A percentile compares a stretch with the other conserved stretches of the same genome.
phyloP scores from a whole-genome alignment of 2,888 invertebrate genomes.

The Drosophila imparisetae region DNA sequence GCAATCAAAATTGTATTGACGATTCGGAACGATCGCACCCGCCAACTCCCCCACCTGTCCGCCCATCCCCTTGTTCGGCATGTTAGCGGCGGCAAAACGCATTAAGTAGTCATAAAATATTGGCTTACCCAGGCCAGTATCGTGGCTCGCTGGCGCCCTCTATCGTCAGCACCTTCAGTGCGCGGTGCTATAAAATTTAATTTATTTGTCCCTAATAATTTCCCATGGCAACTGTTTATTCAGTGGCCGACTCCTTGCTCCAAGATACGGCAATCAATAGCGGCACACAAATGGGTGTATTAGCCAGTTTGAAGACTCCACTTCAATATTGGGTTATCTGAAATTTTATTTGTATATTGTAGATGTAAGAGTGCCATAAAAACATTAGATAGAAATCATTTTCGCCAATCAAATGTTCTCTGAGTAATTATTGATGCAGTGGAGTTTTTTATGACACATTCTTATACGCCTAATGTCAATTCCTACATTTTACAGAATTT shows the following conservation, averaged over 20 bases:
- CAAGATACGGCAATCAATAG: slow-evolving; percentile 13
- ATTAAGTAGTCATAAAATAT: slow-evolving; percentile 67
- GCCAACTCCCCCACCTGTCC: neutral
- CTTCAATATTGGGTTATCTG: neutral
- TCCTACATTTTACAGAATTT: neutral
- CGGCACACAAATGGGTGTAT: slow-evolving; percentile 30
- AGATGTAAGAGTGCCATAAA: neutral
- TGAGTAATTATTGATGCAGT: neutral
- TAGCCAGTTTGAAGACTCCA: slow-evolving; percentile 3
- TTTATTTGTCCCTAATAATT: slow-evolving; percentile 79
- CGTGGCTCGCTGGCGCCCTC: slow-evolving; percentile 38
- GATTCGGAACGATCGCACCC: slow-evolving; percentile 26
- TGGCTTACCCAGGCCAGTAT: slow-evolving; percentile 45
- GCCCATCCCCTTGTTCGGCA: neutral
- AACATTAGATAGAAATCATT: neutral
- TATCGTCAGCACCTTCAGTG: slow-evolving; percentile 59
- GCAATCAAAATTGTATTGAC: slow-evolving; percentile 70
- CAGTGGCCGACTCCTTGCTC: slow-evolving; percentile 33
- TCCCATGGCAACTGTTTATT: slow-evolving; percentile 77
- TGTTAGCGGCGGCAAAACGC: slow-evolving; percentile 25
- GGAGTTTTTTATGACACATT: neutral
- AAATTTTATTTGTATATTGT: neutral
- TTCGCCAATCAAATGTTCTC: neutral
- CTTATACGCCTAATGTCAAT: neutral
- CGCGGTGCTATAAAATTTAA: slow-evolving; percentile 74